phyloP scores from a whole-genome alignment of 2,113 vertebrate species.

The Pelecanoides urinatrix region DNA sequence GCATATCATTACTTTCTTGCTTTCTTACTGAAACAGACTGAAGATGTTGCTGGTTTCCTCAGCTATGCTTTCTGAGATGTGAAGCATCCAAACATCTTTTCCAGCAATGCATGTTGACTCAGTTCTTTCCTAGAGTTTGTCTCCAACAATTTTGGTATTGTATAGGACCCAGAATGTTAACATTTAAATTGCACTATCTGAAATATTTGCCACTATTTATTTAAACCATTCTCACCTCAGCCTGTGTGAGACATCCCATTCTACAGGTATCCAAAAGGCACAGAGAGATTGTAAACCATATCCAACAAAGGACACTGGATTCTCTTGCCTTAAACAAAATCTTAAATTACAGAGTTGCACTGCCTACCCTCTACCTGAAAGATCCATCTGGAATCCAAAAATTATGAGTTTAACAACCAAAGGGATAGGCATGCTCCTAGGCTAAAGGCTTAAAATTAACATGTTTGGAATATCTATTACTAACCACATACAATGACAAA shows the following conservation, averaged over 20 bases:
- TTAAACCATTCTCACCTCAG: background rate
- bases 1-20: background rate
- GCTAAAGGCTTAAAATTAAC: background rate
- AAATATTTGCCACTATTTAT: background rate
- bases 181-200: background rate
- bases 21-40: background rate
- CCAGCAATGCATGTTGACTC: background rate
- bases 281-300: background rate
- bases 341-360: background rate
- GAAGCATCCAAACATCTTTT: background rate
- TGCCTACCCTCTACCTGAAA: background rate
- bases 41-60: background rate
- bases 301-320: background rate
- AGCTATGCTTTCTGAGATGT: background rate
- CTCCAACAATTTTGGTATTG: background rate
- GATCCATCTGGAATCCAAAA: background rate
- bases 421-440: background rate
- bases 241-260: background rate
- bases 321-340: background rate
- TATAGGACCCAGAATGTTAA: background rate
- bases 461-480: background rate
- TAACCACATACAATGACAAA: background rate
- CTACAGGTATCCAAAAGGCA: background rate
- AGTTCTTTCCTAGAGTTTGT: background rate
- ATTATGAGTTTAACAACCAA: background rate